These are phyloP conservation scores for Acyrthosiphon pisum DNA, from an alignment of 1,140 invertebrate genomes.

Conservation along the genomic window DNA sequence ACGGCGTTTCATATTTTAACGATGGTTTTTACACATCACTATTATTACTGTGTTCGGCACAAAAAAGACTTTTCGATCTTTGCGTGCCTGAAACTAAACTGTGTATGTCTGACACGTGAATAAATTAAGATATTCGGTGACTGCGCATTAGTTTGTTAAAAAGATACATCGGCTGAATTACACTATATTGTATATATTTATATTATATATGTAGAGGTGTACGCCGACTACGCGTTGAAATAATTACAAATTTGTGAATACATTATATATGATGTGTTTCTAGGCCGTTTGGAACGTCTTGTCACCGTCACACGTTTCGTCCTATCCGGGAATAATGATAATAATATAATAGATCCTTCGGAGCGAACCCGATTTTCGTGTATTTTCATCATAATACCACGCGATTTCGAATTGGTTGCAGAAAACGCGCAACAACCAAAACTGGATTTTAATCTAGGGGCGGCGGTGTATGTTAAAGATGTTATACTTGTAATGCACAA, in stretches of 20 bases:
- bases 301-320: background rate
- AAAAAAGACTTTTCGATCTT: background rate
- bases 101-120: background rate
- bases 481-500: background rate
- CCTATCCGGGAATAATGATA: background rate
- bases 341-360: background rate
- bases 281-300: background rate
- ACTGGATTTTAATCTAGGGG: background rate
- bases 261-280: background rate
- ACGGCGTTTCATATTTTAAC: background rate
- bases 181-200: background rate
- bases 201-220: background rate
- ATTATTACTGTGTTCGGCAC: background rate
- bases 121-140: conserved; percentile 30
- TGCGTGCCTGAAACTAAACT: background rate
- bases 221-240: background rate
- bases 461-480: background rate
- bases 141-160: conserved; percentile 36
- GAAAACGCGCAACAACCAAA: background rate
- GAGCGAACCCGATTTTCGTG: background rate
- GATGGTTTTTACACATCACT: background rate
- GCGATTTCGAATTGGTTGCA: background rate
- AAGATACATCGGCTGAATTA: background rate
- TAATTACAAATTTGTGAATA: conserved; percentile 1
- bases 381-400: background rate